Evolutionary conservation across 2,888 invertebrate species (phyloP).

Genomic region (Dyspetes luteomarginatus): DNA sequence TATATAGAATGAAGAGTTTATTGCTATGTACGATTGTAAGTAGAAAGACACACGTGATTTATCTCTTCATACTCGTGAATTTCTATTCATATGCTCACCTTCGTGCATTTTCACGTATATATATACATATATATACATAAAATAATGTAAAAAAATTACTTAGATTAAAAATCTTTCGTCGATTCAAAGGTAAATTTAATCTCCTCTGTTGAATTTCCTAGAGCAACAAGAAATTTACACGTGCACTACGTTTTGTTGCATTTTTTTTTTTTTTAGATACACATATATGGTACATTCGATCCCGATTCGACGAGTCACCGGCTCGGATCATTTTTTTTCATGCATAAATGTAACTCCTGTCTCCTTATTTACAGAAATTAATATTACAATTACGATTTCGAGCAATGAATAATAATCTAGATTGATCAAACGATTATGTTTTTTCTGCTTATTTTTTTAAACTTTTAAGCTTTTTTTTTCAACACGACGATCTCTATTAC

Average conservation of each 20-base stretch:
- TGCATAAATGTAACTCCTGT: too few relatives aligned
- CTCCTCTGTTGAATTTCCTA: not conserved
- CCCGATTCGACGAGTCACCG: not conserved
- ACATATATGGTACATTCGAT: not conserved
- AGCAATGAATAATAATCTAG: too few relatives aligned
- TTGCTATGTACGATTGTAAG: not conserved
- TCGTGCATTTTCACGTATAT: not conserved
- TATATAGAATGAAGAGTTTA: not conserved
- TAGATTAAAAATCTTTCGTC: too few relatives aligned
- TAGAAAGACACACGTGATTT: not conserved
- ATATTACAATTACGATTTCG: too few relatives aligned
- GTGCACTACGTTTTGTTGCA: too few relatives aligned
- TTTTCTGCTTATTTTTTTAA: not conserved
- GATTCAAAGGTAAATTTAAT: slow-evolving; percentile 10
- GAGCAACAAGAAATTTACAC: too few relatives aligned
- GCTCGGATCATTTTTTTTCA: too few relatives aligned
- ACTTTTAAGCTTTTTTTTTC: not conserved
- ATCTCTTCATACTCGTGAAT: not conserved
- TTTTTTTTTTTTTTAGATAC: not conserved
- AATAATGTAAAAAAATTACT: not conserved
- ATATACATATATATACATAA: not conserved
- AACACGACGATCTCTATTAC: slow-evolving; percentile 50
- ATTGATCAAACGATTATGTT: too few relatives aligned
- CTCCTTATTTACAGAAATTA: too few relatives aligned
- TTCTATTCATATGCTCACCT: not conserved